These are phyloP conservation scores for Muscicapa adusta DNA, from an alignment of 2,113 vertebrate species.

Conservation along the genomic window DNA sequence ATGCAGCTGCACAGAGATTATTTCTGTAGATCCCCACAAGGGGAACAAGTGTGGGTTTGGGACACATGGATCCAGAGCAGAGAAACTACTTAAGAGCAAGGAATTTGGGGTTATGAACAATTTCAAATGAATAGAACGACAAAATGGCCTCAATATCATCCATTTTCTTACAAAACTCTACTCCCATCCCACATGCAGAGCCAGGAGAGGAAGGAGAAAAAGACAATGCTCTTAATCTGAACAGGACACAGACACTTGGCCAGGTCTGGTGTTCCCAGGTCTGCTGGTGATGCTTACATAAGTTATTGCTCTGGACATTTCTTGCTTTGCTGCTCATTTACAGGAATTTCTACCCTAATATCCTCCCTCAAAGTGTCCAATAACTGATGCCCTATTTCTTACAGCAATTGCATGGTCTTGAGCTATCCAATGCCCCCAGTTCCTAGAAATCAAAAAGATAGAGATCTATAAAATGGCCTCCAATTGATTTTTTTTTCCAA, in stretches of 20 bases:
- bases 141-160: neutral
- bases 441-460: neutral
- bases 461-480: neutral
- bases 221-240: fast-evolving
- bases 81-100: neutral
- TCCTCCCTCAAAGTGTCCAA: neutral
- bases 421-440: neutral
- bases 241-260: neutral
- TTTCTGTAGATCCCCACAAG: neutral
- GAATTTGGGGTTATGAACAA: neutral
- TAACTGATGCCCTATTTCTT: neutral
- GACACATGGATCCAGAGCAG: neutral
- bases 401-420: neutral
- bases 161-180: neutral
- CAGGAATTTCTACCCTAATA: neutral
- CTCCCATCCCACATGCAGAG: neutral
- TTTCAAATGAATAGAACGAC: neutral
- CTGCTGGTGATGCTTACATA: neutral
- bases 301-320: neutral
- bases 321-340: neutral
- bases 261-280: neutral
- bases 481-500: neutral
- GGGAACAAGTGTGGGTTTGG: fast-evolving
- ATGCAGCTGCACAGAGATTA: neutral
- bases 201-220: neutral